Evolutionary conservation across 2,888 invertebrate species (phyloP).

Genomic region (Eumerus sabulonum): DNA sequence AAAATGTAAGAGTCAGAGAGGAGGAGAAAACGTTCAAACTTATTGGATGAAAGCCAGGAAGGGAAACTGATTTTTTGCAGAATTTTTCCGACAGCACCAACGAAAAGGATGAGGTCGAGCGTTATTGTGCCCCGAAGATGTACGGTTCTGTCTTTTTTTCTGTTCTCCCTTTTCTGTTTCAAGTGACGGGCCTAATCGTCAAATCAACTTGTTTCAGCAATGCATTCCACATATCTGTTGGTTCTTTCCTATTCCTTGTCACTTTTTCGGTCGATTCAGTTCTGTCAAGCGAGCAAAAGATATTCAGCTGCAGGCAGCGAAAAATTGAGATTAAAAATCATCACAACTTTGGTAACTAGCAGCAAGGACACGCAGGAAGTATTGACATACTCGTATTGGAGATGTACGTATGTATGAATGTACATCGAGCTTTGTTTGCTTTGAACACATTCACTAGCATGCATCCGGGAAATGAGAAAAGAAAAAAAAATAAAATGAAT

Average conservation of each 20-base stretch:
- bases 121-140: constrained; percentile 37
- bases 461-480: neutral
- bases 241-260: constrained; percentile 13
- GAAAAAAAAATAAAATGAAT: neutral
- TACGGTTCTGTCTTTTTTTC: constrained; percentile 28
- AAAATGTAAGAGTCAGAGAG: constrained; percentile 58
- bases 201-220: constrained; percentile 46
- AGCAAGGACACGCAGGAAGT: neutral
- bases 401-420: neutral
- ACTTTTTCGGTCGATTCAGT: constrained; percentile 24
- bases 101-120: constrained; percentile 18
- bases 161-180: constrained; percentile 23
- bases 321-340: constrained; percentile 49
- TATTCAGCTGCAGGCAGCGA: neutral
- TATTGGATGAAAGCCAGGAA: constrained; percentile 57
- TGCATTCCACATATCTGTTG: constrained; percentile 22
- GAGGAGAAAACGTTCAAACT: constrained; percentile 42
- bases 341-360: constrained; percentile 18
- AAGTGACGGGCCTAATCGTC: constrained; percentile 54
- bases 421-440: constrained; percentile 19
- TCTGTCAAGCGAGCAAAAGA: too few relatives aligned
- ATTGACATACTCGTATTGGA: constrained; percentile 14
- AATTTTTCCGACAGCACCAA: constrained; percentile 14
- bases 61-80: constrained; percentile 18
- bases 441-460: constrained; percentile 1